A percentile compares a stretch with the other conserved stretches of the same genome.
Conservation (phyloP, 1,140 invertebrate genomes). For the Oreohelix idahoensis region DNA sequence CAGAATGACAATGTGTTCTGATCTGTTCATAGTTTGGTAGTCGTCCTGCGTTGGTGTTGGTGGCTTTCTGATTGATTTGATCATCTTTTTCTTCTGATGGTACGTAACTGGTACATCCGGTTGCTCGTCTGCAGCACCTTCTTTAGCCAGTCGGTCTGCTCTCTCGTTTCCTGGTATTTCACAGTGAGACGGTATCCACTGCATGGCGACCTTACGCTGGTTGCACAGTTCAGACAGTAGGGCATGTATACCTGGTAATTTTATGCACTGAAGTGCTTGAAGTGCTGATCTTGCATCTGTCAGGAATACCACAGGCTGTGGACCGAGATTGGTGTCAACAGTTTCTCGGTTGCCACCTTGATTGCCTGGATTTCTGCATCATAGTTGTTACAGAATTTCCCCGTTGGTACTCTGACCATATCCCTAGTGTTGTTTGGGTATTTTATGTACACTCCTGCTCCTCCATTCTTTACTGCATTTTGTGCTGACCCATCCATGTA, state of each 20-base stretch:
- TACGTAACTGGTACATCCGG: background rate
- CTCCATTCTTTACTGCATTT: too few species aligned
- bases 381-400: too few species aligned
- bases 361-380: too few species aligned
- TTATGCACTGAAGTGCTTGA: too few species aligned
- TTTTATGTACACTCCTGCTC: too few species aligned
- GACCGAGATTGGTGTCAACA: too few species aligned
- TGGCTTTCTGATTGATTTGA: background rate
- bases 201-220: background rate
- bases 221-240: background rate
- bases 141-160: background rate
- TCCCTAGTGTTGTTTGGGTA: too few species aligned
- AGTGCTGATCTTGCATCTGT: too few species aligned
- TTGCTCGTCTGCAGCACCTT: background rate
- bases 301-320: too few species aligned
- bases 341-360: too few species aligned
- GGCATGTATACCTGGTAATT: background rate
- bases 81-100: background rate
- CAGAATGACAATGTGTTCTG: background rate
- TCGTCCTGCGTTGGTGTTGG: background rate
- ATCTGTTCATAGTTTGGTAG: background rate
- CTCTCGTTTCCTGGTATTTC: background rate
- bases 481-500: too few species aligned
- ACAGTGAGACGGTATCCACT: background rate
- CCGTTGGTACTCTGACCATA: too few species aligned